Evolutionary conservation across 2,797 vertebrate species (phyloP).

Genomic region (Luscinia luscinia): DNA sequence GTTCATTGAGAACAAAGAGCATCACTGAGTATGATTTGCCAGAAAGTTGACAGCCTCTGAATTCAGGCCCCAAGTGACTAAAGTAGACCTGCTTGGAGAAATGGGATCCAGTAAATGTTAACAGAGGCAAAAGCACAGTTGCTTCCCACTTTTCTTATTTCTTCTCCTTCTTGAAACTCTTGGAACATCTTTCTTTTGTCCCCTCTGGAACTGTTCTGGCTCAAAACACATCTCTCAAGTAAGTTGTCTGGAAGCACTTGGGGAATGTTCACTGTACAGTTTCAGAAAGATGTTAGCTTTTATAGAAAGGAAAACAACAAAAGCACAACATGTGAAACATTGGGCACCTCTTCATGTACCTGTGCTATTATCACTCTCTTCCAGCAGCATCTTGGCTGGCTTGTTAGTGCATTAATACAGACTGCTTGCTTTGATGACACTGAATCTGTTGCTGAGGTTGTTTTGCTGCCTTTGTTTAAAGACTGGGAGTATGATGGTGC

Average conservation of each 20-base stretch:
- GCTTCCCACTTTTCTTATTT: not conserved
- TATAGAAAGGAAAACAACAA: not conserved
- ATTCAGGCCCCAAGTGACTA: not conserved
- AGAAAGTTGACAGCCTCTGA: not conserved
- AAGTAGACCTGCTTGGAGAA: not conserved
- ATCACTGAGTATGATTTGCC: not conserved
- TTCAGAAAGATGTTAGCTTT: not conserved
- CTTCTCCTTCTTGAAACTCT: not conserved
- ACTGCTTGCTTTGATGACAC: not conserved
- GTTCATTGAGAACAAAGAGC: not conserved
- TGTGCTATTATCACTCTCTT: not conserved
- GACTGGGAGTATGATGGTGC: not conserved
- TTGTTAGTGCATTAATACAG: not conserved
- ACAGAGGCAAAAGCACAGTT: not conserved
- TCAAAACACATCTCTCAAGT: not conserved
- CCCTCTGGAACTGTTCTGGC: not conserved
- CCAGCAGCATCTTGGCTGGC: not conserved
- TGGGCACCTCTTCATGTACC: rapidly evolving
- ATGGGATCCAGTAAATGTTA: not conserved
- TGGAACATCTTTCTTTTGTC: not conserved
- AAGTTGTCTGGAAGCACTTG: not conserved
- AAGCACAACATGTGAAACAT: not conserved
- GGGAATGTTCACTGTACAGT: not conserved
- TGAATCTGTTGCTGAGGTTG: not conserved
- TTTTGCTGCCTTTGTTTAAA: slow-evolving; percentile 4